A percentile compares a stretch with the other conserved stretches of the same genome.
phyloP scores from a whole-genome alignment of 2,113 vertebrate genomes.

The Chionis minor region DNA sequence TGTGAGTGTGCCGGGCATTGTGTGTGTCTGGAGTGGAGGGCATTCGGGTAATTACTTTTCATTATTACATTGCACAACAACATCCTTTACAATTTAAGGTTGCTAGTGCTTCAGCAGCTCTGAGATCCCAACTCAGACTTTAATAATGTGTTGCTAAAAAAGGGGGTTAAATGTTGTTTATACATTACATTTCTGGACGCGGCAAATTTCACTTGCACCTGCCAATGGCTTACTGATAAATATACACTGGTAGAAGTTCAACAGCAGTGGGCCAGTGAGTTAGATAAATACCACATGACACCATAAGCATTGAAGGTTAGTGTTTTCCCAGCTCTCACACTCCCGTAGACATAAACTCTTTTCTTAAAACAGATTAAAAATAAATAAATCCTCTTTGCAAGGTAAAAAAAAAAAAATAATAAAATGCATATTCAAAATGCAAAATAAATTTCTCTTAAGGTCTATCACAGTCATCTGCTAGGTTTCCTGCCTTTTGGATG shows the following conservation, averaged over 20 bases:
- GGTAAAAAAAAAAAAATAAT: neutral
- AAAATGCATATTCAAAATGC: neutral
- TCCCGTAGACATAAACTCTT: neutral
- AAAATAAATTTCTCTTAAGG: slow-evolving; percentile 8
- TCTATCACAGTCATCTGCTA: neutral
- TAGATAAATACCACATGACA: slow-evolving; percentile 67
- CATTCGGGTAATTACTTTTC: neutral
- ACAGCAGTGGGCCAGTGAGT: slow-evolving; percentile 41
- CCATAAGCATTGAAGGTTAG: slow-evolving; percentile 17
- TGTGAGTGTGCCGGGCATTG: neutral
- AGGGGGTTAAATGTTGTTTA: slow-evolving; percentile 10
- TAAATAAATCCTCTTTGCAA: slow-evolving; percentile 4
- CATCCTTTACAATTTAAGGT: slow-evolving; percentile 7
- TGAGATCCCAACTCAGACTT: neutral
- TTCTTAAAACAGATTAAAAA: slow-evolving; percentile 35
- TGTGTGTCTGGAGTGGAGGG: neutral
- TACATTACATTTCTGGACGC: slow-evolving; percentile 22
- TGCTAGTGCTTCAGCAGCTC: neutral
- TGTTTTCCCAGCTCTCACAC: slow-evolving; percentile 40
- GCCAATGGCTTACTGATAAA: slow-evolving; percentile 60
- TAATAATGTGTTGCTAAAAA: slow-evolving; percentile 30
- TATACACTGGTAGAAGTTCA: slow-evolving; percentile 60
- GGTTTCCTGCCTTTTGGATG: neutral
- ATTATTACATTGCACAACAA: neutral
- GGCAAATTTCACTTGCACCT: slow-evolving; percentile 61